Evolutionary conservation across 2,797 vertebrate genomes (phyloP).

Genomic region (Sternarchorhynchus goeldii): DNA sequence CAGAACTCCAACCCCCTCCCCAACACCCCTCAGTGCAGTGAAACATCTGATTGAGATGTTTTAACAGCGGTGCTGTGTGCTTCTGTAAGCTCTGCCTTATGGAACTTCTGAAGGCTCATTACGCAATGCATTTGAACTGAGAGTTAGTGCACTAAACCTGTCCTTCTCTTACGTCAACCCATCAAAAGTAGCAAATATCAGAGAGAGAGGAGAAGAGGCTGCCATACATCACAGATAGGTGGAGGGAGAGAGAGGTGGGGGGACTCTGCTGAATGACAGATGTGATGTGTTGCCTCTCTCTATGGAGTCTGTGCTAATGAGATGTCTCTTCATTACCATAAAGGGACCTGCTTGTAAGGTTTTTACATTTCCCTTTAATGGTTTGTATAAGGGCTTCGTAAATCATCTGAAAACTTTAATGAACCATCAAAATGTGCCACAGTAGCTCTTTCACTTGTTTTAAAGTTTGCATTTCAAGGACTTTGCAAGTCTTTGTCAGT

Average conservation of each 20-base stretch:
- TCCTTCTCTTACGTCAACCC: conserved; percentile 44
- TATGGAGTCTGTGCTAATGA: conserved; percentile 43
- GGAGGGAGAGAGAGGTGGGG: background rate
- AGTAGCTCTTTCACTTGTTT: background rate
- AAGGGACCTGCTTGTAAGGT: conserved; percentile 17
- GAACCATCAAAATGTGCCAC: background rate
- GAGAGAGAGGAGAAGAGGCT: conserved; percentile 24
- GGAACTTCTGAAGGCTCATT: conserved; percentile 39
- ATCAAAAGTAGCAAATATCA: conserved; percentile 32
- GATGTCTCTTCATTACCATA: conserved; percentile 43
- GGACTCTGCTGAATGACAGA: conserved; percentile 19
- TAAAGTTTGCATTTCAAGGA: background rate
- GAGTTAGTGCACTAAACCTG: conserved; percentile 25
- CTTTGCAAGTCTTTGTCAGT: too few relatives aligned
- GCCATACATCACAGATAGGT: conserved; percentile 8
- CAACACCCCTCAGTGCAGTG: background rate
- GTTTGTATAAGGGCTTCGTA: conserved; percentile 1
- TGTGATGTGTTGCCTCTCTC: conserved; percentile 36
- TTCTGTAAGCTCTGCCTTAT: conserved; percentile 36
- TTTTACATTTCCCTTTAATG: conserved; percentile 3
- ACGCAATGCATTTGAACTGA: conserved; percentile 38
- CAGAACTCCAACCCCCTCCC: background rate
- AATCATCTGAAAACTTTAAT: background rate
- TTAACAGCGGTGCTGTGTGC: conserved; percentile 29
- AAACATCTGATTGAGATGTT: conserved; percentile 23